A percentile compares a stretch with the other conserved stretches of the same genome.
Evolutionary conservation across 2,888 invertebrate species (phyloP).

Genomic region (Taphrorychus bicolor): DNA sequence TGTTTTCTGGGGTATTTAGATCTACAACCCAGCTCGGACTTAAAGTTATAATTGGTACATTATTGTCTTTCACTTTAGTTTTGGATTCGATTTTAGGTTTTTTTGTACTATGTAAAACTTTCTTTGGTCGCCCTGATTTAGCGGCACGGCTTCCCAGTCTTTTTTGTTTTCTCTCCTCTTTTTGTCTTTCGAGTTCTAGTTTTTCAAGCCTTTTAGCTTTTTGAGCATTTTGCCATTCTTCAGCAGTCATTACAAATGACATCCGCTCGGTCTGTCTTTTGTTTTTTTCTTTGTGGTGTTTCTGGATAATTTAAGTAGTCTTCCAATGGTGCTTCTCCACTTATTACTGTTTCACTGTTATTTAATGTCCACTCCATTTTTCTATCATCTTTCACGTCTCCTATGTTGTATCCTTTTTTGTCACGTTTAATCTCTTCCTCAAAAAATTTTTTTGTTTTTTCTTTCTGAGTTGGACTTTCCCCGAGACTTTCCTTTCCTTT

Average conservation of each 20-base stretch:
- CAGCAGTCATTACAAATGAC: neutral
- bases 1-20: no score
- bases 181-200: neutral
- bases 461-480: no score
- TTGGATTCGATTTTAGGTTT: neutral
- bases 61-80: neutral
- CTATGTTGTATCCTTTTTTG: slow-evolving; percentile 1
- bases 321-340: neutral
- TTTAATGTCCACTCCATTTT: neutral
- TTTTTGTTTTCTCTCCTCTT: neutral
- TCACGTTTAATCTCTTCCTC: no score
- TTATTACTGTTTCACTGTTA: neutral
- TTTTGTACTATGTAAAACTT: slow-evolving; percentile 5
- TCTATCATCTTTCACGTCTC: neutral
- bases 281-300: neutral
- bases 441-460: no score
- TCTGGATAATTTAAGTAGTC: neutral
- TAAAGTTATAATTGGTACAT: no score
- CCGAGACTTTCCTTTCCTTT: no score
- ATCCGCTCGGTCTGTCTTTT: neutral
- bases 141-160: neutral
- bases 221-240: neutral
- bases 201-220: neutral
- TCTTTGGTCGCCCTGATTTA: neutral
- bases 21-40: neutral